A percentile compares a stretch with the other conserved stretches of the same genome.
Conservation (phyloP, 2,113 vertebrate genomes). For the Corapipo altera region DNA sequence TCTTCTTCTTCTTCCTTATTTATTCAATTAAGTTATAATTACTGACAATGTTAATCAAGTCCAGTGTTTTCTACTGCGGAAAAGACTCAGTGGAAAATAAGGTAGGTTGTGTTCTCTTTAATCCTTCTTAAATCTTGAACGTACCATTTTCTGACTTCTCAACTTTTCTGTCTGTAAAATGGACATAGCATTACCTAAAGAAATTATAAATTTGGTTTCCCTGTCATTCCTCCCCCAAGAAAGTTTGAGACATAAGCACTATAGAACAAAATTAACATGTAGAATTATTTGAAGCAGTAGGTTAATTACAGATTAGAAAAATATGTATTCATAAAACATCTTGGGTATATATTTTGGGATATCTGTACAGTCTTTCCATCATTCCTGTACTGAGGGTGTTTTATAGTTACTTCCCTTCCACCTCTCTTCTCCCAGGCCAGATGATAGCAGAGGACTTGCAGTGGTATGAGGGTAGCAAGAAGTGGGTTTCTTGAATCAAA, state of each 20-base stretch:
- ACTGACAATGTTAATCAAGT: constrained; percentile 5
- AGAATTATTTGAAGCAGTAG: not conserved
- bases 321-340: not conserved
- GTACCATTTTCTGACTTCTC: not conserved
- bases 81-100: not conserved
- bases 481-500: not conserved
- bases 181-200: not conserved
- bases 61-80: not conserved
- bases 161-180: not conserved
- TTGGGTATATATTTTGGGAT: not conserved
- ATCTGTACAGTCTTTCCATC: not conserved
- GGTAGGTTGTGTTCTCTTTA: not conserved
- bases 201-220: not conserved
- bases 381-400: not conserved
- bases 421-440: not conserved
- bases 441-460: not conserved
- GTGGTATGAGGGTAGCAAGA: not conserved
- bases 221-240: not conserved
- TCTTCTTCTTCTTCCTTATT: constrained; percentile 27
- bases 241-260: not conserved
- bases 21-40: constrained; percentile 4
- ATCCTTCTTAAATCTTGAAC: not conserved
- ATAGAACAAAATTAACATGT: rapidly evolving
- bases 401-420: not conserved
- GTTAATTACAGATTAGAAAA: not conserved